These are phyloP conservation scores for Hycleus phaleratus DNA, from an alignment of 1,140 invertebrate species.

Conservation along the genomic window DNA sequence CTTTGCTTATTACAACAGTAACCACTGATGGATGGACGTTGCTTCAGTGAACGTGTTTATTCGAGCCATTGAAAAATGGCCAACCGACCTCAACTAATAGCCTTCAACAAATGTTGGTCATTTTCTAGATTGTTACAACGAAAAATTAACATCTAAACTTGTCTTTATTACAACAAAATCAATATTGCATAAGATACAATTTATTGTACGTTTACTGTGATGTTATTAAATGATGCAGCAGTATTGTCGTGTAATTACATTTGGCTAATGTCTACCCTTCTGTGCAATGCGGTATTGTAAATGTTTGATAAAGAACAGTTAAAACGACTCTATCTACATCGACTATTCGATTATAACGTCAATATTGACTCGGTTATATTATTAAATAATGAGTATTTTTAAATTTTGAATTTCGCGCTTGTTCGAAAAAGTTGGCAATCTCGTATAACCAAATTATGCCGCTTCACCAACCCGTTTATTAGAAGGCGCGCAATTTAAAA, in stretches of 20 bases:
- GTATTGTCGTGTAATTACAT: slow-evolving; percentile 11
- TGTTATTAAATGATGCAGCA: slow-evolving; percentile 7
- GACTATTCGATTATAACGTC: no score
- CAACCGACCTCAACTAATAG: slow-evolving; percentile 19
- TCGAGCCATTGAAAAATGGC: slow-evolving; percentile 24
- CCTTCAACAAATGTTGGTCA: background rate
- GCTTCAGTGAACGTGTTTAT: slow-evolving; percentile 23
- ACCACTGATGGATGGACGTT: slow-evolving; percentile 26
- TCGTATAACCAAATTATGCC: no score
- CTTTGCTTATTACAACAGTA: slow-evolving; percentile 23
- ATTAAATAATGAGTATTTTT: no score
- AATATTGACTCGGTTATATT: no score
- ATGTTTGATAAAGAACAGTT: no score
- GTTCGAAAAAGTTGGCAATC: no score
- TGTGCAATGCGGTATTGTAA: no score
- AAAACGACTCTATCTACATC: no score
- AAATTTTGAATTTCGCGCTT: no score
- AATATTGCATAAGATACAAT: background rate
- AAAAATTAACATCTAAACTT: background rate
- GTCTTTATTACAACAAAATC: background rate
- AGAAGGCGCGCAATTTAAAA: no score
- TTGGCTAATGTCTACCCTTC: no score
- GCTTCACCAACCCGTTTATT: no score
- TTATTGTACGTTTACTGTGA: slow-evolving; percentile 1
- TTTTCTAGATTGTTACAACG: background rate